Percentiles rank a stretch among this genome's conserved stretches.
phyloP scores from a whole-genome alignment of 2,797 vertebrate species.

The Philypnodon macrostomus region DNA sequence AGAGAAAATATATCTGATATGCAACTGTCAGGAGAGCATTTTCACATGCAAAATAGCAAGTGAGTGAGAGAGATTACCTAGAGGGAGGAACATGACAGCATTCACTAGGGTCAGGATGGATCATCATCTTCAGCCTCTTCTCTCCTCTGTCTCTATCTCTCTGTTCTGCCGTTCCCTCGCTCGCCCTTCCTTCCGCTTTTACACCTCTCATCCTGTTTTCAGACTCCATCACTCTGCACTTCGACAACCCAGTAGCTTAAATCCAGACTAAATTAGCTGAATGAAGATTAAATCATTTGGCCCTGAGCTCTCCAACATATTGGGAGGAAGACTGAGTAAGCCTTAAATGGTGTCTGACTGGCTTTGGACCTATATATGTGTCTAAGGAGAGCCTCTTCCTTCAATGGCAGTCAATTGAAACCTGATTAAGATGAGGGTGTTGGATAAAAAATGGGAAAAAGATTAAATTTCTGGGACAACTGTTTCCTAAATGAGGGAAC shows the following conservation, averaged over 20 bases:
- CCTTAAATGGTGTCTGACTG: conserved; percentile 72
- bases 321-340: conserved; percentile 73
- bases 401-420: conserved; percentile 75
- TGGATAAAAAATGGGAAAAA: conserved; percentile 68
- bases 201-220: conserved; percentile 72
- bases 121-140: conserved; percentile 67
- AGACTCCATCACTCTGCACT: conserved; percentile 76
- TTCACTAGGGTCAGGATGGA: conserved; percentile 76
- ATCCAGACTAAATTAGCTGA: conserved; percentile 79
- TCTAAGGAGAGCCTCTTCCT: conserved; percentile 61
- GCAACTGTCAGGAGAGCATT: conserved; percentile 78
- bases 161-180: conserved; percentile 42
- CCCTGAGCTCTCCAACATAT: conserved; percentile 73
- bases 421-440: conserved; percentile 64
- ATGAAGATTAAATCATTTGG: conserved; percentile 81
- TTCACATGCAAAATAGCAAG: conserved; percentile 78
- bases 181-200: conserved; percentile 61
- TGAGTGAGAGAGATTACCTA: conserved; percentile 78
- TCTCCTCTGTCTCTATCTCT: conserved; percentile 58
- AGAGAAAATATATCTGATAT: conserved; percentile 72
- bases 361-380: conserved; percentile 61
- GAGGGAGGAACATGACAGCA: conserved; percentile 77
- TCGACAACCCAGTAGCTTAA: conserved; percentile 74
- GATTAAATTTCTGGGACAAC: conserved; percentile 72
- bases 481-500: conserved; percentile 69